phyloP scores from a whole-genome alignment of 2,888 invertebrate genomes.

The Melinaea menophilus region DNA sequence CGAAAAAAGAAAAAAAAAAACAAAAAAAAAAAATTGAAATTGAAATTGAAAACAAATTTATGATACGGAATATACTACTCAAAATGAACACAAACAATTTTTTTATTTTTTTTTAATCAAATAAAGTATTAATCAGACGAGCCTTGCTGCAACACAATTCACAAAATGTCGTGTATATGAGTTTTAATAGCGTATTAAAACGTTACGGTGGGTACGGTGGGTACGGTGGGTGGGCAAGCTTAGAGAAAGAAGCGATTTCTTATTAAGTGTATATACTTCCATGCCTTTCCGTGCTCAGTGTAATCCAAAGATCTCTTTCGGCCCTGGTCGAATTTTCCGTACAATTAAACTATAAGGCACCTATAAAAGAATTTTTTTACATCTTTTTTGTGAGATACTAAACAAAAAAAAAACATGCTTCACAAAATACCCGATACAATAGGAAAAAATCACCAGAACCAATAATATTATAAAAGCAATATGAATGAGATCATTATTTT shows the following conservation, averaged over 20 bases:
- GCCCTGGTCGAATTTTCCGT: constrained; percentile 74
- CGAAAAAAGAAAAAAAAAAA: constrained; percentile 32
- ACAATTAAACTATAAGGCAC: constrained; percentile 53
- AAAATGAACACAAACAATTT: too few relatives aligned
- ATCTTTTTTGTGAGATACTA: constrained; percentile 46
- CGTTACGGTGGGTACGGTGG: constrained; percentile 10
- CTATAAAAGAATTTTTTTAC: constrained; percentile 52
- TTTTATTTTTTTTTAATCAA: too few relatives aligned
- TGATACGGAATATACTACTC: too few relatives aligned
- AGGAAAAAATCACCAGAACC: constrained; percentile 72
- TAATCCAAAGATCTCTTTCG: constrained; percentile 67
- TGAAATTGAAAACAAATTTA: background rate
- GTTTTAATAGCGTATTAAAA: constrained; percentile 1
- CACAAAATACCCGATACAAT: constrained; percentile 38
- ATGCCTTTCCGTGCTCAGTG: constrained; percentile 61
- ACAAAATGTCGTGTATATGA: background rate
- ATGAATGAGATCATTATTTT: background rate
- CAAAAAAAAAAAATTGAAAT: constrained; percentile 18
- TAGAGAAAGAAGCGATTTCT: constrained; percentile 23
- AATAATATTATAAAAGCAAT: constrained; percentile 43
- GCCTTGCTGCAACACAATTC: background rate
- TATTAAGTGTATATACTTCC: constrained; percentile 37
- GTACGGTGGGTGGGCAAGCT: constrained; percentile 33
- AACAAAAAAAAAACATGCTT: constrained; percentile 38
- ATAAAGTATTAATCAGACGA: too few relatives aligned